Conservation (phyloP, 1,140 invertebrate species). For the Palaemon carinicauda region DNA sequence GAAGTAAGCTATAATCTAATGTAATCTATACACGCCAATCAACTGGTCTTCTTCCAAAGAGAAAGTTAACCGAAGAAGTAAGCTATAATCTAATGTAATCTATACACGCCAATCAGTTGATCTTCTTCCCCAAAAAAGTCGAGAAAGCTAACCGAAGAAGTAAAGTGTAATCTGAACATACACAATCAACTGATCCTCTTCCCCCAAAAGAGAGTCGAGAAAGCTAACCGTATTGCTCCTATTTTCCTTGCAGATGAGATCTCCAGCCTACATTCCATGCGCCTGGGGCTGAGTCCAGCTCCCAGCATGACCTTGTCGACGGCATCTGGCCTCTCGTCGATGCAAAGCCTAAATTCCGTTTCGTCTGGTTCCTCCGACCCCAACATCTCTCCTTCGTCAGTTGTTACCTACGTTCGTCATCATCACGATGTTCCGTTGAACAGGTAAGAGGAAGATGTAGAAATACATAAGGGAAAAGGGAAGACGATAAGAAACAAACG, state of each 20-base stretch:
- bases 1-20: no score
- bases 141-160: no score
- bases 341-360: slow-evolving; percentile 29
- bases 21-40: no score
- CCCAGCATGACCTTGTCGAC: slow-evolving; percentile 50
- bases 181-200: no score
- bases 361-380: slow-evolving; percentile 24
- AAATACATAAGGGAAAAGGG: not conserved
- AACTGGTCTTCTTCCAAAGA: no score
- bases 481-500: no score
- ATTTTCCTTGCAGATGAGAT: slow-evolving; percentile 45
- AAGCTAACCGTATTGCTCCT: not conserved
- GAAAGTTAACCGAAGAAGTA: no score
- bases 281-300: slow-evolving; percentile 44
- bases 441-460: not conserved
- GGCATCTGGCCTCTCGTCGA: slow-evolving; percentile 18
- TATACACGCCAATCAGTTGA: no score
- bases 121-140: no score
- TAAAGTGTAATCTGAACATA: no score
- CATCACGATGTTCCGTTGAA: slow-evolving; percentile 37
- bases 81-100: no score
- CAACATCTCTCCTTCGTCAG: slow-evolving; percentile 40
- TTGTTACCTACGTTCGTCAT: slow-evolving; percentile 54
- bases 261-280: slow-evolving; percentile 30
- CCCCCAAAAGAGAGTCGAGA: not conserved